Percentiles rank a stretch among this genome's conserved stretches.
These are phyloP conservation scores for Dendrolimus houi DNA, from an alignment of 2,888 invertebrate species.

Conservation along the genomic window DNA sequence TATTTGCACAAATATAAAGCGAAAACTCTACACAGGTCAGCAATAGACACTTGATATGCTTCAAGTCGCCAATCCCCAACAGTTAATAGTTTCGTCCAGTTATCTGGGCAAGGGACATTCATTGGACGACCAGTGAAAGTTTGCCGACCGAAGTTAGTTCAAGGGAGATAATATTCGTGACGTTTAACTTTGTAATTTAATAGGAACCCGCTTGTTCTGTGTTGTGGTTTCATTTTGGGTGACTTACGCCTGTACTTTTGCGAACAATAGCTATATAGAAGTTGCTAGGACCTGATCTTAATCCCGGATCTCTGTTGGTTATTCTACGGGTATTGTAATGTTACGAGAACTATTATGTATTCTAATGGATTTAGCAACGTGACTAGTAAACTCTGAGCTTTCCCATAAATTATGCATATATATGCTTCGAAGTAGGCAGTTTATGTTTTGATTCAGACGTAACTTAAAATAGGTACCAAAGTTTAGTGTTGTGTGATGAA, in stretches of 20 bases:
- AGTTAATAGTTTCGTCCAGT: constrained; percentile 8
- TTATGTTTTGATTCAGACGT: no score
- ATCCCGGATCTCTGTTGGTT: constrained; percentile 1
- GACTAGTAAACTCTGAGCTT: neutral
- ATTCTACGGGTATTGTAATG: neutral
- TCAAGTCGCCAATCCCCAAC: constrained; percentile 5
- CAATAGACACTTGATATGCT: neutral
- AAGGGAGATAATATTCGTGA: constrained; percentile 28
- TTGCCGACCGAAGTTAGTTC: constrained; percentile 29
- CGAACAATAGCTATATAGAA: constrained; percentile 11
- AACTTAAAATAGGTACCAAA: no score
- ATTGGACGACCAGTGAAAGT: constrained; percentile 24
- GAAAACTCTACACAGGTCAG: neutral
- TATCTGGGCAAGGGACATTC: constrained; percentile 19
- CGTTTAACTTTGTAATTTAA: constrained; percentile 25
- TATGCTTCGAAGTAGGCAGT: no score
- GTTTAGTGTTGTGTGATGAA: no score
- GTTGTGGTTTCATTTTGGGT: constrained; percentile 16
- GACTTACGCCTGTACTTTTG: constrained; percentile 17
- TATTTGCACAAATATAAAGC: no score
- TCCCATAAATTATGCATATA: no score
- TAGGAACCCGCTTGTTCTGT: constrained; percentile 13
- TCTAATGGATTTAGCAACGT: neutral
- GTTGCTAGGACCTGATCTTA: constrained; percentile 7
- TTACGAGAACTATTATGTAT: neutral